phyloP scores from a whole-genome alignment of 2,888 invertebrate species.

The Pristionchus japonicus region DNA sequence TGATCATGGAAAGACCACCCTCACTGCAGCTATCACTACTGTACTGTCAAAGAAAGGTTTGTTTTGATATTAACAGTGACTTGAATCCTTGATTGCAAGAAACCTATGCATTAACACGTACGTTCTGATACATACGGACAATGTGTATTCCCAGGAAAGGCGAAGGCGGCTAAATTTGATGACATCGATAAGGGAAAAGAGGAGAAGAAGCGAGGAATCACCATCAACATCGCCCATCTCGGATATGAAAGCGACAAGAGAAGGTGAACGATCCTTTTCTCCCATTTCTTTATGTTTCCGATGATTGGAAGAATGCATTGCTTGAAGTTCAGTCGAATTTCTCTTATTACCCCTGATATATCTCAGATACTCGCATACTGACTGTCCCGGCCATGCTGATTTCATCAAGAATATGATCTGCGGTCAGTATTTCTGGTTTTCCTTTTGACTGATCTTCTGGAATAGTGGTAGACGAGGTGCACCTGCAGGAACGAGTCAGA shows the following conservation, averaged over 20 bases:
- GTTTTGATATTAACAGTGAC: background rate
- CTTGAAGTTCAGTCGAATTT: no score
- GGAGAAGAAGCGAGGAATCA: slow-evolving; percentile 92
- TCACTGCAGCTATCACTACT: slow-evolving; percentile 93
- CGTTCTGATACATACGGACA: background rate
- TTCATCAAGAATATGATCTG: slow-evolving; percentile 83
- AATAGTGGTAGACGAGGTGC: no score
- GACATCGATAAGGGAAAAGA: slow-evolving; percentile 94
- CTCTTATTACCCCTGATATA: no score
- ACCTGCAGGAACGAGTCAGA: slow-evolving; percentile 87
- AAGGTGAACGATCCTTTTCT: slow-evolving; percentile 57
- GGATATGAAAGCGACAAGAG: slow-evolving; percentile 78
- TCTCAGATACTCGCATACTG: slow-evolving; percentile 88
- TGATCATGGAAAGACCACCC: slow-evolving; percentile 95
- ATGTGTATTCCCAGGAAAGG: slow-evolving; percentile 80
- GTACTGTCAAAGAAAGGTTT: slow-evolving; percentile 75
- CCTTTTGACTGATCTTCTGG: no score
- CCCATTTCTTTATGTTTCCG: no score
- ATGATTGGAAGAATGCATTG: no score
- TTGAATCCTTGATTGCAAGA: no score
- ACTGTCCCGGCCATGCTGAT: slow-evolving; percentile 90
- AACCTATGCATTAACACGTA: no score
- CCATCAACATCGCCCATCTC: slow-evolving; percentile 93
- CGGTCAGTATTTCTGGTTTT: slow-evolving; percentile 76
- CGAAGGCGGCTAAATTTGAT: slow-evolving; percentile 82